Evolutionary conservation across 2,797 vertebrate species (phyloP).

Genomic region (Tauraco hartlaubi): DNA sequence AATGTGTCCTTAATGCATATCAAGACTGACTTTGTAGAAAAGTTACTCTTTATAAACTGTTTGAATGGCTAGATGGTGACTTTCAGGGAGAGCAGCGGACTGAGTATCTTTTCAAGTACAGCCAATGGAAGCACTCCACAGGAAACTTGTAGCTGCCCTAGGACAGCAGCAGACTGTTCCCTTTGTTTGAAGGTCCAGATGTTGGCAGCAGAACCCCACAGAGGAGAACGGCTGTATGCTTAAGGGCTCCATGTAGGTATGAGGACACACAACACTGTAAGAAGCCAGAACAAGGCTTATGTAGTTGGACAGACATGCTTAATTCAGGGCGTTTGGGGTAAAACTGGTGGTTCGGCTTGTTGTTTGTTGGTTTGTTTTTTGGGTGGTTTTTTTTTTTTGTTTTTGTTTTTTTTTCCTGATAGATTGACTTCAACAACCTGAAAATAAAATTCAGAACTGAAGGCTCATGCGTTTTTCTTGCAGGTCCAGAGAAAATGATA

Average conservation of each 20-base stretch:
- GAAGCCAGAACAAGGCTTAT: not conserved
- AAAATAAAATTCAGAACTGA: not conserved
- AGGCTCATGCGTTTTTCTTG: not conserved
- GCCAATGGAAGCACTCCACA: not conserved
- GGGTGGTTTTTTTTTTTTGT: no score
- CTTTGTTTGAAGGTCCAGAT: not conserved
- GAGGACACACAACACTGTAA: accelerated
- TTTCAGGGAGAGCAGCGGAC: not conserved
- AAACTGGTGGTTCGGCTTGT: not conserved
- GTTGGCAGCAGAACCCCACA: not conserved
- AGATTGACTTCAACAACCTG: not conserved
- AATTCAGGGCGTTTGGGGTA: not conserved
- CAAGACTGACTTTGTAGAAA: not conserved
- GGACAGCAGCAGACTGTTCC: accelerated
- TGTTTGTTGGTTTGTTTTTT: no score
- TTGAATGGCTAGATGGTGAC: not conserved
- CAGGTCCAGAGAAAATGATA: not conserved
- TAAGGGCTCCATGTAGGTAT: not conserved
- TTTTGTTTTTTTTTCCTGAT: not conserved
- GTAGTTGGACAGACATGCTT: not conserved
- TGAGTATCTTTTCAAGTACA: not conserved
- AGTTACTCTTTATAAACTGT: not conserved
- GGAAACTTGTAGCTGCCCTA: not conserved
- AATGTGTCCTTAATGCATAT: accelerated
- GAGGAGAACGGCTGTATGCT: not conserved